A percentile compares a stretch with the other conserved stretches of the same genome.
Conservation (phyloP, 1,140 invertebrate species). For the Drosophila kohkoa region DNA sequence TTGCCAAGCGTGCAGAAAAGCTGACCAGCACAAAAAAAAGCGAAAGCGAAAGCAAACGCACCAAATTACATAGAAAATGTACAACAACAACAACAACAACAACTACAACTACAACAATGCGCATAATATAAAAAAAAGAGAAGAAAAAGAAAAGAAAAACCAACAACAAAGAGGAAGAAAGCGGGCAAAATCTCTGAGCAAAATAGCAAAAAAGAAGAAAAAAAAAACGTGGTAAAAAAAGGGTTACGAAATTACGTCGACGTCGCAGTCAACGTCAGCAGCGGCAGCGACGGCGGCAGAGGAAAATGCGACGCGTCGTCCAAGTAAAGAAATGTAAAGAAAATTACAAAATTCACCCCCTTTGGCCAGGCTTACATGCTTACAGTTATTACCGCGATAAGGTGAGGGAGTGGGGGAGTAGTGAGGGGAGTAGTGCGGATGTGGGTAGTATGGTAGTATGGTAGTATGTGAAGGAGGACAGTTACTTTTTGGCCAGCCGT, state of each 20-base stretch:
- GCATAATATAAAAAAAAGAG: slow-evolving; percentile 66
- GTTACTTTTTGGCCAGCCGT: slow-evolving; percentile 27
- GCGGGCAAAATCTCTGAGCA: slow-evolving; percentile 68
- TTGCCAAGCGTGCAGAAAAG: slow-evolving; percentile 79
- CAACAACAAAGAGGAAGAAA: slow-evolving; percentile 45
- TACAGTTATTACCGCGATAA: slow-evolving; percentile 83
- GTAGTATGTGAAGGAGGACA: background rate
- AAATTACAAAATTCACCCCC: slow-evolving; percentile 81
- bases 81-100: slow-evolving; percentile 46
- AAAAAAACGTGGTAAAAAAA: slow-evolving; percentile 49
- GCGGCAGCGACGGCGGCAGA: background rate
- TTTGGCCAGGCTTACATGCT: slow-evolving; percentile 82
- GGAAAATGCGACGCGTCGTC: slow-evolving; percentile 1
- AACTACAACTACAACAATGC: slow-evolving; percentile 12
- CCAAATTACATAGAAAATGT: slow-evolving; percentile 77
- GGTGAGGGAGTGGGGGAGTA: slow-evolving; percentile 38
- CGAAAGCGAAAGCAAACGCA: slow-evolving; percentile 51
- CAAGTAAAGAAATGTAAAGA: slow-evolving; percentile 79
- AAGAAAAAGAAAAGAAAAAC: slow-evolving; percentile 26
- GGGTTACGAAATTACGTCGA: slow-evolving; percentile 52
- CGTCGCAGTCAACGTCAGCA: background rate
- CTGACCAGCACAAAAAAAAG: slow-evolving; percentile 75
- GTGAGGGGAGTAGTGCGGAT: background rate
- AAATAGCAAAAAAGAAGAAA: slow-evolving; percentile 13
- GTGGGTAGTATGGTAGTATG: background rate